Evolutionary conservation across 2,113 vertebrate species (phyloP).

Genomic region (Manacus vitellinus): DNA sequence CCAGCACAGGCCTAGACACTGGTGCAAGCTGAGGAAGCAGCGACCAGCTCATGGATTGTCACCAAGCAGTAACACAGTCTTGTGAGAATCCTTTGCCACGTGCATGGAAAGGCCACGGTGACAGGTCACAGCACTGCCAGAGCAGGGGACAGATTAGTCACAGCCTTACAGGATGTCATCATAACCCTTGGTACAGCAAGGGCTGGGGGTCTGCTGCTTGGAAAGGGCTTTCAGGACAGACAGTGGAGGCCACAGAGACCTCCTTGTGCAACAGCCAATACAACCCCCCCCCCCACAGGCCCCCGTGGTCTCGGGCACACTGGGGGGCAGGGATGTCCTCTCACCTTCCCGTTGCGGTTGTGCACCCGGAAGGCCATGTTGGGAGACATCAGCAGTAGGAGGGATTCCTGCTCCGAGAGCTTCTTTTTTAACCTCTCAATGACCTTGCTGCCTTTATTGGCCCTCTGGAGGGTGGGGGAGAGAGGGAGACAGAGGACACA

Average conservation of each 20-base stretch:
- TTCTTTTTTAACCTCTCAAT: slow-evolving; percentile 93
- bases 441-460: slow-evolving; percentile 88
- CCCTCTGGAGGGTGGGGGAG: slow-evolving; percentile 75
- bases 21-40: background rate
- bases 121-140: background rate
- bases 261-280: fast-evolving
- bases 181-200: background rate
- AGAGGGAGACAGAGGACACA: background rate
- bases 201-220: background rate
- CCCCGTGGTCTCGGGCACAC: background rate
- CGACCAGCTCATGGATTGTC: background rate
- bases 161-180: background rate
- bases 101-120: background rate
- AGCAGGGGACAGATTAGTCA: background rate
- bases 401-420: slow-evolving; percentile 89
- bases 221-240: background rate
- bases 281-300: background rate
- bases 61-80: background rate
- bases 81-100: background rate
- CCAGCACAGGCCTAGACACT: background rate
- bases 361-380: slow-evolving; percentile 93
- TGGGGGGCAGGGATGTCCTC: background rate
- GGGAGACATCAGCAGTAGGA: slow-evolving; percentile 91
- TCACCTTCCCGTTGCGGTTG: slow-evolving; percentile 92
- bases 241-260: background rate